Conservation (phyloP, 2,888 invertebrate species). For the Pegoplata infirma region DNA sequence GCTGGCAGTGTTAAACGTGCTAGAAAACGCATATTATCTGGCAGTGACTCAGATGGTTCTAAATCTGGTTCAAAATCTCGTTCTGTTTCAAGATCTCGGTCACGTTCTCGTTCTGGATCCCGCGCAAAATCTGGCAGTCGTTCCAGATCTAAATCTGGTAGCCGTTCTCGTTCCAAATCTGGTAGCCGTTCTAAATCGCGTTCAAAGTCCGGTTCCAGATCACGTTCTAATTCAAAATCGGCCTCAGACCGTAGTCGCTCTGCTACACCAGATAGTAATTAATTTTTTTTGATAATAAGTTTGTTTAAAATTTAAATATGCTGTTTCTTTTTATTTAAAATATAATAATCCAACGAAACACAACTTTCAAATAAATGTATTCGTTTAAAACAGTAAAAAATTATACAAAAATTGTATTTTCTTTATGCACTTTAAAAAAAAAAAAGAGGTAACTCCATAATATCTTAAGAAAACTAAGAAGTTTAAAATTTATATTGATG, state of each 20-base stretch:
- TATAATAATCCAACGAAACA: constrained; percentile 5
- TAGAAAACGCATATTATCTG: constrained; percentile 71
- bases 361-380: constrained; percentile 33
- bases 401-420: too few species aligned
- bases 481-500: too few species aligned
- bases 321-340: constrained; percentile 14
- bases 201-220: constrained; percentile 67
- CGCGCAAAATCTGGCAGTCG: constrained; percentile 59
- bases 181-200: constrained; percentile 64
- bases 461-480: too few species aligned
- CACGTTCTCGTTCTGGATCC: constrained; percentile 69
- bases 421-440: too few species aligned
- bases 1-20: constrained; percentile 67
- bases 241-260: constrained; percentile 66
- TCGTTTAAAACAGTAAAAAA: constrained; percentile 12
- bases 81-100: constrained; percentile 65
- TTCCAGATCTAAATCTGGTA: constrained; percentile 71
- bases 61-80: constrained; percentile 62
- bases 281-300: constrained; percentile 68
- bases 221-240: constrained; percentile 76
- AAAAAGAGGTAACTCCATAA: too few species aligned
- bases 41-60: constrained; percentile 68
- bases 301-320: too few species aligned
- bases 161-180: constrained; percentile 68
- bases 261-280: constrained; percentile 65